phyloP scores from a whole-genome alignment of 2,797 vertebrate species.

The Limnodromus scolopaceus region DNA sequence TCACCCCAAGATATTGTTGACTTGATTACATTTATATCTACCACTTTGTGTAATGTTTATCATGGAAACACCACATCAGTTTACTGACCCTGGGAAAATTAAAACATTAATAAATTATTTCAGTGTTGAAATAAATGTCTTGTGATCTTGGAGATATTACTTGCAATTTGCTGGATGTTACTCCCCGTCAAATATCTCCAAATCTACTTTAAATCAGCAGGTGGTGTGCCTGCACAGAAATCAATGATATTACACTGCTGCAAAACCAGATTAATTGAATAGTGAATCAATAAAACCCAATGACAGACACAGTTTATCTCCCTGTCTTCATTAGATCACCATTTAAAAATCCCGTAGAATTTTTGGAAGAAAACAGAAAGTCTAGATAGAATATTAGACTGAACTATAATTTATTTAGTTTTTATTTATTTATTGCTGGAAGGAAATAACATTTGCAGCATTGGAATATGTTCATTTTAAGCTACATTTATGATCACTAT shows the following conservation, averaged over 20 bases:
- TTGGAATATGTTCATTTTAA: background rate
- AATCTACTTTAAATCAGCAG: constrained; percentile 25
- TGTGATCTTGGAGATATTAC: background rate
- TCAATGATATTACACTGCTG: background rate
- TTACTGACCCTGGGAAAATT: background rate
- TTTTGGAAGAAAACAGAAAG: background rate
- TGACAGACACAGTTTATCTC: background rate
- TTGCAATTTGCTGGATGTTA: background rate
- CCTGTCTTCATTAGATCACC: background rate
- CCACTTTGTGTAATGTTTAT: background rate
- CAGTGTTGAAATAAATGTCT: background rate
- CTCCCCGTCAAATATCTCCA: background rate
- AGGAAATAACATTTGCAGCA: background rate
- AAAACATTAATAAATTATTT: background rate
- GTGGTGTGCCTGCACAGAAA: constrained; percentile 5
- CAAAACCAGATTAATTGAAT: constrained; percentile 15
- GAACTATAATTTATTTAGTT: background rate
- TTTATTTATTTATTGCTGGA: background rate
- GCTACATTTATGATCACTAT: background rate
- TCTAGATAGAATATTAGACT: background rate
- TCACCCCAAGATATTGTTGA: background rate
- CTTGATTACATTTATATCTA: background rate
- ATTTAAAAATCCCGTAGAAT: background rate
- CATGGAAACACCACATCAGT: background rate
- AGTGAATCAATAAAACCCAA: constrained; percentile 1